Conservation (phyloP, 2,113 vertebrate genomes). For the Chionis minor region DNA sequence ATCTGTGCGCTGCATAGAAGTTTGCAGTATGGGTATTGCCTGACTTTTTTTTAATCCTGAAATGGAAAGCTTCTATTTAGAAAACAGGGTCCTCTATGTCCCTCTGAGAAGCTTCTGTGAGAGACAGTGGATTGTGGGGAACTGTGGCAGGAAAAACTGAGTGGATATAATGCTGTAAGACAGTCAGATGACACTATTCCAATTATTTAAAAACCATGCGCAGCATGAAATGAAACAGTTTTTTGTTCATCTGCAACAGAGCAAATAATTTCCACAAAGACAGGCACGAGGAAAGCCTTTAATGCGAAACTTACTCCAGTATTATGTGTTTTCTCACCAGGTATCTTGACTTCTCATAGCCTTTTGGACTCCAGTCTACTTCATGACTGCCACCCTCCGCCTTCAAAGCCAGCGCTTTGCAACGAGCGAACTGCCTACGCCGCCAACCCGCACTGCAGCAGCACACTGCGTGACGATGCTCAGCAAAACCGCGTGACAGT, state of each 20-base stretch:
- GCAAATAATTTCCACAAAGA: background rate
- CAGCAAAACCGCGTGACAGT: background rate
- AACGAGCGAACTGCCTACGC: accelerated
- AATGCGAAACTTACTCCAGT: background rate
- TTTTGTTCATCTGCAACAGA: background rate
- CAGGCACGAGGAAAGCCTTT: background rate
- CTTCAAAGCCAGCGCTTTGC: background rate
- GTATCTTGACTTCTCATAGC: background rate
- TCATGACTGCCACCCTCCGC: background rate
- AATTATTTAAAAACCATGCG: background rate
- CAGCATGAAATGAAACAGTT: background rate
- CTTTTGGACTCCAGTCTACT: background rate
- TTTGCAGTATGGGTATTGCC: background rate
- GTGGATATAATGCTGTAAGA: background rate
- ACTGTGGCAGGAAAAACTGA: background rate
- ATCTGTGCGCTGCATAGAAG: background rate
- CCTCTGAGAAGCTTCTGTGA: background rate
- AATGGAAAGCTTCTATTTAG: background rate
- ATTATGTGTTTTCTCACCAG: background rate
- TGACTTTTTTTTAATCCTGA: background rate
- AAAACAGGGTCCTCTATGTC: background rate
- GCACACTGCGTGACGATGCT: accelerated
- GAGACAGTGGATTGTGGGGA: background rate
- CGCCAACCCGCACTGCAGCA: background rate
- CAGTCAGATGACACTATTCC: background rate